These are phyloP conservation scores for Rhincodon typus DNA, from an alignment of 2,797 vertebrate species.

Conservation along the genomic window DNA sequence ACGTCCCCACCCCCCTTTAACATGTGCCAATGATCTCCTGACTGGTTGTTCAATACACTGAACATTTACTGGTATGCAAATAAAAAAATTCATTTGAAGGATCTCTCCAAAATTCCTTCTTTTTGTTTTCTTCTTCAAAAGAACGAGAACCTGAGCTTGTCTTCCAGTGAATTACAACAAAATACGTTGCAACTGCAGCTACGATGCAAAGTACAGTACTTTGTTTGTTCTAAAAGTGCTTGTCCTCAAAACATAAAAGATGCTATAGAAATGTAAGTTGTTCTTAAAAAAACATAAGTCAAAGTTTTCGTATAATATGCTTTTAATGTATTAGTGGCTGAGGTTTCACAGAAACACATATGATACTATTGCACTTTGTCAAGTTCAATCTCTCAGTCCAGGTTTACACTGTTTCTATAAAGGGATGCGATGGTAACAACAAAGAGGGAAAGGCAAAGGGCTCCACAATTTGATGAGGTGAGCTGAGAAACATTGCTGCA, in stretches of 20 bases:
- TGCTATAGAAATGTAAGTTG: not conserved
- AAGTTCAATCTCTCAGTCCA: not conserved
- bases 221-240: too few species aligned
- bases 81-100: not conserved
- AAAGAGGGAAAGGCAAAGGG: not conserved
- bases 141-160: not conserved
- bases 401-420: not conserved
- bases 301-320: not conserved
- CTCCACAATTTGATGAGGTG: not conserved
- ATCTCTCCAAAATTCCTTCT: not conserved
- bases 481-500: not conserved
- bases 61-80: not conserved
- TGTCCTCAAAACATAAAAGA: not conserved
- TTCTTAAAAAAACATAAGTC: not conserved
- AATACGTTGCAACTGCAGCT: too few species aligned
- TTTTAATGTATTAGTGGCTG: not conserved
- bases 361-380: not conserved
- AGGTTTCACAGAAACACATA: not conserved
- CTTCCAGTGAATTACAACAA: not conserved
- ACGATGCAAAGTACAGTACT: too few species aligned
- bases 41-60: not conserved
- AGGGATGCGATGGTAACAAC: not conserved
- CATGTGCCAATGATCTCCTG: not conserved
- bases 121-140: not conserved
- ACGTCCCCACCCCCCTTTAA: not conserved